A percentile compares a stretch with the other conserved stretches of the same genome.
These are phyloP conservation scores for Drosophila funebris DNA, from an alignment of 1,140 invertebrate species.

Conservation along the genomic window DNA sequence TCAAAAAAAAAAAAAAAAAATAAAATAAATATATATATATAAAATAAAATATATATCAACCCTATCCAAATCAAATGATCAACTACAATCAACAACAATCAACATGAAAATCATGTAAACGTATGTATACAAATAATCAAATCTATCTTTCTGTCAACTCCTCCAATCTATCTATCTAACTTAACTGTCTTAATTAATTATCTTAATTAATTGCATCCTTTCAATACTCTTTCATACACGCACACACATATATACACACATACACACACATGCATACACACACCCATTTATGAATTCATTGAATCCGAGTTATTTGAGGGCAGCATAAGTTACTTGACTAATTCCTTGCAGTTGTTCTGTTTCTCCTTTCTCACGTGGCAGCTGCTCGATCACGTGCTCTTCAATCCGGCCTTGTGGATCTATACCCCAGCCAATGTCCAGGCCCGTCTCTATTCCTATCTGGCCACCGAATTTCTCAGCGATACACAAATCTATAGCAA, in stretches of 20 bases:
- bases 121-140: slow-evolving; percentile 54
- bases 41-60: slow-evolving; percentile 11
- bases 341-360: slow-evolving; percentile 89
- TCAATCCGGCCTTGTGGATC: slow-evolving; percentile 99
- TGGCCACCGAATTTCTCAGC: slow-evolving; percentile 98
- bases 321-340: slow-evolving; percentile 83
- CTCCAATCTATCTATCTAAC: not conserved
- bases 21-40: slow-evolving; percentile 7
- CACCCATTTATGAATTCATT: slow-evolving; percentile 18
- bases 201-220: slow-evolving; percentile 12
- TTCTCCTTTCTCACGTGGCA: slow-evolving; percentile 93
- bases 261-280: slow-evolving; percentile 24
- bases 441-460: slow-evolving; percentile 97
- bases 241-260: not conserved
- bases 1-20: slow-evolving; percentile 28
- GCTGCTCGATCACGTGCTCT: slow-evolving; percentile 98
- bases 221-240: slow-evolving; percentile 6
- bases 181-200: slow-evolving; percentile 18
- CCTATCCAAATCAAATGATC: slow-evolving; percentile 39
- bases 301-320: slow-evolving; percentile 57
- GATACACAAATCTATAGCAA: slow-evolving; percentile 99
- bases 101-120: slow-evolving; percentile 64
- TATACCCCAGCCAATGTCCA: slow-evolving; percentile 98
- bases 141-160: slow-evolving; percentile 13
- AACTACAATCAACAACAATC: slow-evolving; percentile 49